Evolutionary conservation across 2,113 vertebrate species (phyloP), one percentile per base, ranked within the genome.

Genomic region (Tychaedon coryphoeus): DNA sequence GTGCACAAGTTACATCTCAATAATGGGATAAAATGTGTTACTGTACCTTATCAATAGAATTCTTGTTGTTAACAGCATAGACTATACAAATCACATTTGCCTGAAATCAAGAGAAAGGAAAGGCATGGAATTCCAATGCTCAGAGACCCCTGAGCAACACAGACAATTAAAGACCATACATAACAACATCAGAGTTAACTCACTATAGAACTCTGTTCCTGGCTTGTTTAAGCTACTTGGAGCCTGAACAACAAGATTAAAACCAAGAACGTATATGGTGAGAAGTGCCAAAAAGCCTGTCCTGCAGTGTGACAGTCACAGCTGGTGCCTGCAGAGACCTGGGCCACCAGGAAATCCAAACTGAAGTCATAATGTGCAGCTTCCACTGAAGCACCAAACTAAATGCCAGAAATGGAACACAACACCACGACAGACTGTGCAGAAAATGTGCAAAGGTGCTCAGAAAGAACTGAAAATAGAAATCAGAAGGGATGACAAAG

Each of bases 81-180:
- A 99, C 99, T 97, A 99, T 99, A 97, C 99, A 99, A 96, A 99
- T 99, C 76, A 99, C 99, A 95, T 99, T 99, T 57, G 99, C 99
- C 99, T 99, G 91, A 95, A 97, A 96, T 74, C n/a, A 97, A 96
- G 76, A 82, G 48, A 88, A 74, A 91, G 54, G 58, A 64, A 90
- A 92, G 14, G 24, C 51, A 86, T 72, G 50, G 61, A 81, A 84
- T 91, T 70, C 36, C 57, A 86, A 23, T 50, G 34, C 12, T 57
- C 8, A 73, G 26, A 56, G 60, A 50, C 12, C 48, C 42, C 31
- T 36, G 47, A 84, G 58, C 48, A 94, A 69, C 47, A 75, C 6
- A 93, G 20, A 85, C n/a, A 90, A 33, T 28, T 50, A 71, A 86
- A 19, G 62, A 71, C 19, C 28, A 60, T 6, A 66, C 1, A 2